phyloP scores from a whole-genome alignment of 2,888 invertebrate species.

The Toxonevra muliebris region DNA sequence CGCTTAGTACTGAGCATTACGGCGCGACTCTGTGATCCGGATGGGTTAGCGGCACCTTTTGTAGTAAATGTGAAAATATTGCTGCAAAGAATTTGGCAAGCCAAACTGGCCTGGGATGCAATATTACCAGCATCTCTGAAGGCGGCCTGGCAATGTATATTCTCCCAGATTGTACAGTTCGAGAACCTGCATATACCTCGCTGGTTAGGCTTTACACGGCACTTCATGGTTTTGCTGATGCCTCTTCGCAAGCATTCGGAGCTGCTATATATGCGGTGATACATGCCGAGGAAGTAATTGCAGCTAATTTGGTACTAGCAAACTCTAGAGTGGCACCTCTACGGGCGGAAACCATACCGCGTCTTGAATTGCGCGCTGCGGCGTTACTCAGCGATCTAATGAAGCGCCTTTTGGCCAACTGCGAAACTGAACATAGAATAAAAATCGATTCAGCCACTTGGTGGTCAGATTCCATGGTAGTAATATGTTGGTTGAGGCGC shows the following conservation, averaged over 20 bases:
- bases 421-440: constrained; percentile 19
- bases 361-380: constrained; percentile 31
- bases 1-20: background rate
- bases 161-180: constrained; percentile 16
- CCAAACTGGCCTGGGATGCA: background rate
- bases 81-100: background rate
- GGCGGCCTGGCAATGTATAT: constrained; percentile 5
- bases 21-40: background rate
- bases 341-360: constrained; percentile 20
- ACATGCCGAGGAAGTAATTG: constrained; percentile 3
- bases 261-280: constrained; percentile 27
- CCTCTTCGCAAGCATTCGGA: constrained; percentile 32
- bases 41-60: background rate
- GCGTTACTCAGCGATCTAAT: constrained; percentile 28
- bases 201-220: constrained; percentile 23
- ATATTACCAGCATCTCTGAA: constrained; percentile 11
- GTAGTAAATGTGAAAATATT: background rate
- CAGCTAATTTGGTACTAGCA: constrained; percentile 28
- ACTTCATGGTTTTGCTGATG: constrained; percentile 35
- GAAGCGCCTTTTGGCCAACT: constrained; percentile 17
- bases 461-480: constrained; percentile 27
- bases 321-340: constrained; percentile 36
- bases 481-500: constrained; percentile 23
- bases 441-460: constrained; percentile 19
- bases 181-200: constrained; percentile 26